Percentiles rank a stretch among this genome's conserved stretches.
Evolutionary conservation across 2,888 invertebrate species (phyloP).

Genomic region (Synanthedon formicaeformis): DNA sequence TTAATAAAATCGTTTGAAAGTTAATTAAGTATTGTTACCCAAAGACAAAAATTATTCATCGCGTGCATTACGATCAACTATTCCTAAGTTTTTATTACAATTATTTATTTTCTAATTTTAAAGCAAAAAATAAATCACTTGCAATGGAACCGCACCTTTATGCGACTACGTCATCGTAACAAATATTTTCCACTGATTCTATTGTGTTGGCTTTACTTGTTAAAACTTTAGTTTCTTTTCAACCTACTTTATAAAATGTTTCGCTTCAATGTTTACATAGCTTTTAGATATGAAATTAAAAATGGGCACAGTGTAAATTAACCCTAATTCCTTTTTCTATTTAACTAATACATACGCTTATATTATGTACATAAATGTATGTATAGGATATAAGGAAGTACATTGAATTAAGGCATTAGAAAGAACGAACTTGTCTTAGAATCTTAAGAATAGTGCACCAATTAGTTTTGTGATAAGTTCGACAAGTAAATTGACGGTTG

Average conservation of each 20-base stretch:
- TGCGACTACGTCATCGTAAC: slow-evolving; percentile 43
- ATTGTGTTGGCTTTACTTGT: slow-evolving; percentile 58
- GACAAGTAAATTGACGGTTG: too few species aligned
- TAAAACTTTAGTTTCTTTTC: slow-evolving; percentile 48
- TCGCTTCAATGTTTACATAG: background rate
- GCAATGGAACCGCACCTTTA: slow-evolving; percentile 11
- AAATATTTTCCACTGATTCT: slow-evolving; percentile 58
- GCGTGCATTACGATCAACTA: background rate
- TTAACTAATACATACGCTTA: too few species aligned
- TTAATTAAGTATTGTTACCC: too few species aligned
- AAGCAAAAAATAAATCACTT: slow-evolving; percentile 11
- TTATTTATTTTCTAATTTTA: background rate
- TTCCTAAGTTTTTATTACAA: background rate
- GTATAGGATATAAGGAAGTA: too few species aligned
- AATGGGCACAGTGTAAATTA: background rate
- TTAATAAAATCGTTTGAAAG: too few species aligned
- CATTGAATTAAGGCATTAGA: too few species aligned
- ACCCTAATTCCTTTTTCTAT: too few species aligned
- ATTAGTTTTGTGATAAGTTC: too few species aligned
- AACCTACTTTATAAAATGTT: slow-evolving; percentile 32
- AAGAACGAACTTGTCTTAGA: too few species aligned
- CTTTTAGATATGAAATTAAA: background rate
- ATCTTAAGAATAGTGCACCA: too few species aligned
- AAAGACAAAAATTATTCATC: too few species aligned
- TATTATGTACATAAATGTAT: too few species aligned